Percentiles rank a stretch among this genome's conserved stretches.
phyloP scores from a whole-genome alignment of 2,797 vertebrate species.

The Zalophus californianus region DNA sequence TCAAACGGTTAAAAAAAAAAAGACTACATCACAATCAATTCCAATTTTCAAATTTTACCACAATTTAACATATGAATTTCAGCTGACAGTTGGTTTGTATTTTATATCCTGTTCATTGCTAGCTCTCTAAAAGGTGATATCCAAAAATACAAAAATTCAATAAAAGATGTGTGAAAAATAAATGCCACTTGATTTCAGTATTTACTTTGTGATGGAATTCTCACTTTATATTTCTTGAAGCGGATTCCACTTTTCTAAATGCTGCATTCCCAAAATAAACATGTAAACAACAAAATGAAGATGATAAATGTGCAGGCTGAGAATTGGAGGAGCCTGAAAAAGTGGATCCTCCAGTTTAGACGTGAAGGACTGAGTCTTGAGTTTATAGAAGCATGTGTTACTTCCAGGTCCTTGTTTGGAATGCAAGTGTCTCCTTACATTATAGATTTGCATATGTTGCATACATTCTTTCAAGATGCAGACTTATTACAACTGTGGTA shows the following conservation, averaged over 20 bases:
- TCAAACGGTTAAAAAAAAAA: not conserved
- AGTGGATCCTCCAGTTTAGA: not conserved
- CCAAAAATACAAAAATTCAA: constrained; percentile 79
- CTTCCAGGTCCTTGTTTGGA: not conserved
- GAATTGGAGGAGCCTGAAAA: constrained; percentile 15
- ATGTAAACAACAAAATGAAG: constrained; percentile 76
- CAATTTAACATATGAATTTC: constrained; percentile 57
- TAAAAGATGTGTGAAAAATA: constrained; percentile 80
- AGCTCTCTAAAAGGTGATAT: constrained; percentile 76
- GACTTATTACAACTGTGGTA: not conserved
- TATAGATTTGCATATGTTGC: not conserved
- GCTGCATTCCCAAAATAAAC: constrained; percentile 80
- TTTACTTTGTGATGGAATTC: constrained; percentile 76
- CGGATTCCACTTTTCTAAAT: constrained; percentile 77
- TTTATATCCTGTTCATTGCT: constrained; percentile 72
- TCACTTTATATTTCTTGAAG: constrained; percentile 74
- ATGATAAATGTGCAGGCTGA: constrained; percentile 54
- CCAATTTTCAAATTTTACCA: constrained; percentile 65
- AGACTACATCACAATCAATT: constrained; percentile 8
- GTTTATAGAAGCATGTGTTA: not conserved
- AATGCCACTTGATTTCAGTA: constrained; percentile 76
- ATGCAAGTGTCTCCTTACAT: not conserved
- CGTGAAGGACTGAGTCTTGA: not conserved
- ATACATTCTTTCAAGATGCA: not conserved
- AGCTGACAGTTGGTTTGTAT: constrained; percentile 51